A percentile compares a stretch with the other conserved stretches of the same genome.
Evolutionary conservation across 2,888 invertebrate species (phyloP).

Genomic region (Malacosoma neustria): DNA sequence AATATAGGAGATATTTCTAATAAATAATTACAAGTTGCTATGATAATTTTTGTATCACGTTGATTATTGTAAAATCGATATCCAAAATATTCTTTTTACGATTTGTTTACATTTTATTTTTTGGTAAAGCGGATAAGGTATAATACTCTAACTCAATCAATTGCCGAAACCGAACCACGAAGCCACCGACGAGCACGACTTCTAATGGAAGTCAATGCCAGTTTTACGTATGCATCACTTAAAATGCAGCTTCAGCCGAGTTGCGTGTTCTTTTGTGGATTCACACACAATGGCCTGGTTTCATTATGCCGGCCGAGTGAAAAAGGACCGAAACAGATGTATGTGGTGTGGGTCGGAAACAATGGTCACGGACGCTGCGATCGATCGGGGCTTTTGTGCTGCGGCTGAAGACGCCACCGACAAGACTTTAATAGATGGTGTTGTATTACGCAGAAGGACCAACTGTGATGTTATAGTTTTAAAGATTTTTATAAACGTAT

Average conservation of each 20-base stretch:
- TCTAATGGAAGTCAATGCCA: too few species aligned
- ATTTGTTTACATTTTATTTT: too few species aligned
- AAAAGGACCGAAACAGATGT: constrained; percentile 72
- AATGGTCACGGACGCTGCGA: constrained; percentile 59
- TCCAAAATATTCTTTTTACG: too few species aligned
- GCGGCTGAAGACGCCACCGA: constrained; percentile 26
- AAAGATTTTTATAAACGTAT: too few species aligned
- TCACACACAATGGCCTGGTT: constrained; percentile 63
- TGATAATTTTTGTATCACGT: too few species aligned
- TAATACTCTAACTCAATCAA: too few species aligned
- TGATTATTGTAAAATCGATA: too few species aligned
- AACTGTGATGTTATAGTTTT: not conserved
- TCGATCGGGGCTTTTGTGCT: constrained; percentile 60
- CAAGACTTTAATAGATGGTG: constrained; percentile 34
- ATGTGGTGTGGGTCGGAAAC: constrained; percentile 53
- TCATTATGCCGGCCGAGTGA: constrained; percentile 63
- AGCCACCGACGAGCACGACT: too few species aligned
- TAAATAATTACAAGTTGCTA: too few species aligned
- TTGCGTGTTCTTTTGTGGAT: constrained; percentile 69
- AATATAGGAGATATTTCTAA: too few species aligned
- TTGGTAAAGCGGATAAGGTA: too few species aligned
- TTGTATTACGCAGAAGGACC: constrained; percentile 17
- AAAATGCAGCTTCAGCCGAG: constrained; percentile 20
- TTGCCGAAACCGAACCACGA: too few species aligned
- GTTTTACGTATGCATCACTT: not conserved